Base-by-base conservation (phyloP, 2,113 vertebrate genomes). In the Coturnix japonica region DNA sequence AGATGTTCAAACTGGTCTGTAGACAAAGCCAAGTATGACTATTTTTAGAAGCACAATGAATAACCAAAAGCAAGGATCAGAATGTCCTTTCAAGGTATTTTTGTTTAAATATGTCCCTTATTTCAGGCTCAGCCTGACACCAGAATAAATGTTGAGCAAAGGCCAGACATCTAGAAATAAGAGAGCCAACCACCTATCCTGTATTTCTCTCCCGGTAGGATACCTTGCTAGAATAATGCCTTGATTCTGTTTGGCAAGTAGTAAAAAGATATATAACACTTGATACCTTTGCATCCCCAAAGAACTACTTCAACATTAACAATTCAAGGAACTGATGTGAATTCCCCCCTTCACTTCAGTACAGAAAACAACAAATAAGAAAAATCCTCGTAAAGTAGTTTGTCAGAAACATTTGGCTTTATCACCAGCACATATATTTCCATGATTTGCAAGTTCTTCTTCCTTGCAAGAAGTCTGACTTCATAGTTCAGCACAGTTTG, bases 401-500 rank as follows among this genome's bases (percentile, higher is more conserved):
- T 95, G 80, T 96, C 79, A 92, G 59, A 94, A 93, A 89, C 33
- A 30, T 91, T 82, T 98, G 97, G 97, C 97, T 97, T 75, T 91
- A 94, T 76, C 94, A 82, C 85, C 75, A 96, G 89, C 93, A 93
- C 94, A 96, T 96, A 95, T 95, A 97, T 95, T 96, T 47, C 90
- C 87, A 96, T 96, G 97, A 97, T 97, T 95, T 95, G 94, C 94
- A 94, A 92, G 95, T 78, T 47, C 25, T 94, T 85, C 80, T 91
- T 92, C 60, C 80, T 86, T 79, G 51, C 92, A 81, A 95, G 95
- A 95, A 97, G 95, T 90, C 96, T 97, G 91, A 94, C 96, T 98
- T 97, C 97, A 97, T 94, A 61, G 86, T 91, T 98, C 95, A 93
- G 93, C 96, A 97, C 96, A 97, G 96, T 95, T 70, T 96, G 97